Percentiles rank a stretch among this genome's conserved stretches.
These are phyloP conservation scores for Seriola aureovittata DNA, from an alignment of 2,113 vertebrate genomes.

Conservation along the genomic window DNA sequence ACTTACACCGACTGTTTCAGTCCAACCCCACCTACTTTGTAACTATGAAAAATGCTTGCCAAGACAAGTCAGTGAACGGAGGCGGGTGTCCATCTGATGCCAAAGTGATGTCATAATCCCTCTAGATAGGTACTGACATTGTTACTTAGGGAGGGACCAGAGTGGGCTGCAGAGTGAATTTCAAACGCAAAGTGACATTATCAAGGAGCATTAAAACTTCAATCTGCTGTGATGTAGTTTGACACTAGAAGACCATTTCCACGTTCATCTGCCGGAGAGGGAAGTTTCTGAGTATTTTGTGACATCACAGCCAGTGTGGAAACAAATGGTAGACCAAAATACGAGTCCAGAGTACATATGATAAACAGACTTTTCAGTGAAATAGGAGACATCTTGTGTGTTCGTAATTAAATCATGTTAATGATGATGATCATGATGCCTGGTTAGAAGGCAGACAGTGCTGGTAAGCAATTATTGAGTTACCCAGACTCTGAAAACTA, in stretches of 20 bases:
- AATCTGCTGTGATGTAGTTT: not conserved
- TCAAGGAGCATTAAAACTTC: not conserved
- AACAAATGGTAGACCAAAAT: not conserved
- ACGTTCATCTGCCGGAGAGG: not conserved
- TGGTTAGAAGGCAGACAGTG: not conserved
- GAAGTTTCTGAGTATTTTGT: not conserved
- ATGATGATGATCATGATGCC: not conserved
- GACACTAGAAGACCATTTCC: not conserved
- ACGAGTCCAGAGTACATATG: not conserved
- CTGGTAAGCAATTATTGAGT: not conserved
- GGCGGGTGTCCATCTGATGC: not conserved
- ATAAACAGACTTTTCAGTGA: too few species aligned
- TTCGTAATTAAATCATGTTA: not conserved
- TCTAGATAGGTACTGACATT: not conserved
- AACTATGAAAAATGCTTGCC: conserved; percentile 22
- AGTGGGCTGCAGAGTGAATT: not conserved
- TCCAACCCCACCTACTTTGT: conserved; percentile 32
- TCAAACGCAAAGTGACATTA: not conserved
- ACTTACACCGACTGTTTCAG: conserved; percentile 44
- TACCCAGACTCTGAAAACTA: not conserved
- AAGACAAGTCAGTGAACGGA: not conserved
- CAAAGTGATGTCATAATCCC: not conserved
- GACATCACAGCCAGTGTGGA: not conserved
- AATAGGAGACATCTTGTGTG: not conserved
- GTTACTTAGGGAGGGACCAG: not conserved